Evolutionary conservation across 1,140 invertebrate genomes (phyloP).

Genomic region (Heterodera schachtii): DNA sequence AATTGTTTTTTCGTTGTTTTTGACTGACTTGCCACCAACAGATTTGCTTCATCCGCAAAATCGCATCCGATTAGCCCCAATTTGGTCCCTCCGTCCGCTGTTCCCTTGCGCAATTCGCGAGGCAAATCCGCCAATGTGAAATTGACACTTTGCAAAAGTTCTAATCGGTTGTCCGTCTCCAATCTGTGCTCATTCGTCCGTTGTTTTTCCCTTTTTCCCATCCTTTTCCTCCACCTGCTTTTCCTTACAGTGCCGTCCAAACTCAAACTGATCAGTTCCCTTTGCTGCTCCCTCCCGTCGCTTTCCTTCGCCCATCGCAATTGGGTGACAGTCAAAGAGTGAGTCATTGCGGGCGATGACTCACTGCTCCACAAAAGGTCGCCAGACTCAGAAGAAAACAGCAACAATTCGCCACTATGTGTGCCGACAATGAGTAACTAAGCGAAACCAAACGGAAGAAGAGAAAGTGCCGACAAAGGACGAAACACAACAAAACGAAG

Average conservation of each 20-base stretch:
- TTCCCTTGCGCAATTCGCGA: neutral
- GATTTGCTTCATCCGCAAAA: neutral
- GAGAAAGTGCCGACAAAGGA: too few relatives aligned
- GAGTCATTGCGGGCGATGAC: neutral
- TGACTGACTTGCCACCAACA: conserved; percentile 15
- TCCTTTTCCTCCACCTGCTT: neutral
- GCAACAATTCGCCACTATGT: conserved; percentile 14
- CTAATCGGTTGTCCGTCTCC: conserved; percentile 29
- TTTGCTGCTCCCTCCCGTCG: neutral
- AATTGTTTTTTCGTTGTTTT: neutral
- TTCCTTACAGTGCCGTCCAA: conserved; percentile 14
- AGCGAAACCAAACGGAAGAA: neutral
- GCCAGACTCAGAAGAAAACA: neutral
- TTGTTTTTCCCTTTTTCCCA: neutral
- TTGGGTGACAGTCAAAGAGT: conserved; percentile 20
- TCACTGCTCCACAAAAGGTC: conserved; percentile 23
- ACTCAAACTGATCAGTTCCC: conserved; percentile 16
- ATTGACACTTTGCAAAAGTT: conserved; percentile 25
- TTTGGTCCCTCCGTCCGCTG: neutral
- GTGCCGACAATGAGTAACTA: conserved; percentile 23
- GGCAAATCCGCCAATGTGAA: conserved; percentile 40
- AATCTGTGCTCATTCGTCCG: neutral
- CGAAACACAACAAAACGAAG: too few relatives aligned
- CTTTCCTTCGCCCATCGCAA: conserved; percentile 6
- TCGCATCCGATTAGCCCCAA: conserved; percentile 3